A percentile compares a stretch with the other conserved stretches of the same genome.
These are phyloP conservation scores for Megalopta genalis DNA, from an alignment of 1,140 invertebrate species.

Conservation along the genomic window DNA sequence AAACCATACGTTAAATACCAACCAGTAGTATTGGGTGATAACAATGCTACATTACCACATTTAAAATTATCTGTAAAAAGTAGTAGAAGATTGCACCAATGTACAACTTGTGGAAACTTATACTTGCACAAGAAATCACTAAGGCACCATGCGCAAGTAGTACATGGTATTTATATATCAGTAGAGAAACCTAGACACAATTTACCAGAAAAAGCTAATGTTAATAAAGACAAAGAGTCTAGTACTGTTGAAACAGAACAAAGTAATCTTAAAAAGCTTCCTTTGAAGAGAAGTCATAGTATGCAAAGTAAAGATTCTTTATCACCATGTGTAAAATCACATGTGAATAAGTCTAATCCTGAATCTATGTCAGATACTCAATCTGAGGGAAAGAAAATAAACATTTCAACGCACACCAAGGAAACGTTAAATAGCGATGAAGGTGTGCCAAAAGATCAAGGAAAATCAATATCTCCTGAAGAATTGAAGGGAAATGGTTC, in stretches of 20 bases:
- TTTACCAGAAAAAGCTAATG: not conserved
- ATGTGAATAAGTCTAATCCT: not conserved
- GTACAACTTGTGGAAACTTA: conserved; percentile 68
- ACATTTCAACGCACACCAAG: not conserved
- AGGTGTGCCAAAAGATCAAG: not conserved
- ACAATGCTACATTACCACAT: conserved; percentile 61
- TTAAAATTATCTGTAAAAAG: conserved; percentile 69
- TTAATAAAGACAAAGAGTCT: not conserved
- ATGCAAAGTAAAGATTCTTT: not conserved
- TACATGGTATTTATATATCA: conserved; percentile 68
- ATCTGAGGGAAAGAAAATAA: not conserved
- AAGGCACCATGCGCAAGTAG: conserved; percentile 62
- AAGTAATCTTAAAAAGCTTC: not conserved
- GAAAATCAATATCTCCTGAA: not conserved
- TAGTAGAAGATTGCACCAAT: conserved; percentile 66
- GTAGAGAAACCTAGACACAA: not conserved
- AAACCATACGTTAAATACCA: conserved; percentile 53
- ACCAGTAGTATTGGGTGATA: conserved; percentile 54
- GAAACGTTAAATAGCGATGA: too few species aligned
- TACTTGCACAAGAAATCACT: conserved; percentile 64
- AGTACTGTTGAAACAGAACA: not conserved
- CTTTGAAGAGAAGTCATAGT: conserved; percentile 1
- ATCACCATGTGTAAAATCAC: too few species aligned
- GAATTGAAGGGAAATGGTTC: conserved; percentile 8
- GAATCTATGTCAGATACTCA: not conserved